Evolutionary conservation across 35 echinoderm and acorn worm species (phyloP).

Genomic region (Chiridota heheva): DNA sequence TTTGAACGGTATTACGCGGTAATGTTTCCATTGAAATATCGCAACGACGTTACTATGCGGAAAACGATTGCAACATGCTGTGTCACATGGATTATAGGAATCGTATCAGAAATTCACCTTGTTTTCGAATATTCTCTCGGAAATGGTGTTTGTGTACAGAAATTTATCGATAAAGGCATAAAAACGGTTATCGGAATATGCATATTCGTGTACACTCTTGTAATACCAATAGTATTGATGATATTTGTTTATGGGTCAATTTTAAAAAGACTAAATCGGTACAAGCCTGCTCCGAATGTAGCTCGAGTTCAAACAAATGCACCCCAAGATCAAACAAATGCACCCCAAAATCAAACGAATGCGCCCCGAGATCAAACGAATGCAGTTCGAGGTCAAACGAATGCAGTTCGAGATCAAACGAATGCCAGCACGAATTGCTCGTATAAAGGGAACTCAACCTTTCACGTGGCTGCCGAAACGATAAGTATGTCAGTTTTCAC

Average conservation of each 20-base stretch:
- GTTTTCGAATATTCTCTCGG: neutral
- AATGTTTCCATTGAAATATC: conserved; percentile 50
- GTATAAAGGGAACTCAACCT: neutral
- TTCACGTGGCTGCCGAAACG: neutral
- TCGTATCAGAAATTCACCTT: conserved; percentile 1
- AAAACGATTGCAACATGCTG: neutral
- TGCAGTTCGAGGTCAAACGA: no score
- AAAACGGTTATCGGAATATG: neutral
- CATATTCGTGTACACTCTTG: conserved; percentile 11
- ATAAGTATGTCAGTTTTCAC: no score
- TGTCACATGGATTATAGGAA: conserved; percentile 22
- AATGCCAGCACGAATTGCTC: neutral
- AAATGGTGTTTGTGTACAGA: neutral
- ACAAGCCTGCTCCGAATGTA: neutral
- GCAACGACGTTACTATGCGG: conserved; percentile 2
- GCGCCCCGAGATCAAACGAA: neutral
- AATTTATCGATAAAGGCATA: neutral
- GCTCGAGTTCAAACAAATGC: neutral
- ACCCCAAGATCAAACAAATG: neutral
- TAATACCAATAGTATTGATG: conserved; percentile 38
- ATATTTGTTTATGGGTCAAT: conserved; percentile 27
- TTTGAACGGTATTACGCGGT: conserved; percentile 43
- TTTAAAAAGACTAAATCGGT: neutral
- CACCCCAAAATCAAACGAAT: neutral
- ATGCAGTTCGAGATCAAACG: neutral